phyloP scores from a whole-genome alignment of 2,888 invertebrate species.

The Notocelia uddmanniana region DNA sequence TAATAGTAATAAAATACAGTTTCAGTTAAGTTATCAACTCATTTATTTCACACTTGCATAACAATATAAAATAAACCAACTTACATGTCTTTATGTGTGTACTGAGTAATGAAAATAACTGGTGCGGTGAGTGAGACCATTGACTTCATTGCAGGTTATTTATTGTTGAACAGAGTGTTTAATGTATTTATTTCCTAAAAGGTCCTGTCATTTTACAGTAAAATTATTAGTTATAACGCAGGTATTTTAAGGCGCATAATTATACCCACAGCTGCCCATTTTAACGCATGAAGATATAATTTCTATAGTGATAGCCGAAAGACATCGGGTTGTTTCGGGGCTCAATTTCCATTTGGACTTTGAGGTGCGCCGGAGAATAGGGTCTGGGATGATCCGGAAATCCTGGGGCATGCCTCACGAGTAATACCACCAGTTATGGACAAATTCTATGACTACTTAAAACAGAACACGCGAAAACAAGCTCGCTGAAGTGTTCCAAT shows the following conservation, averaged over 20 bases:
- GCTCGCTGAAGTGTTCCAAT: conserved; percentile 9
- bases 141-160: conserved; percentile 32
- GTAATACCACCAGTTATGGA: not conserved
- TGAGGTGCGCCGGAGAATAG: not conserved
- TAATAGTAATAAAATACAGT: not conserved
- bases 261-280: not conserved
- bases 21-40: conserved; percentile 28
- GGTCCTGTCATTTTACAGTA: no score
- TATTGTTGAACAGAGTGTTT: not conserved
- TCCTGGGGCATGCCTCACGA: not conserved
- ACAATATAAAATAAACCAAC: conserved; percentile 76
- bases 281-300: not conserved
- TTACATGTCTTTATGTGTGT: conserved; percentile 51
- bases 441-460: not conserved
- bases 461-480: conserved; percentile 4
- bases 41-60: conserved; percentile 59
- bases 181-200: no score
- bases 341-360: not conserved
- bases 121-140: not conserved
- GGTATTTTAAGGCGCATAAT: no score
- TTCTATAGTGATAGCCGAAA: not conserved
- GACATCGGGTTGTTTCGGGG: not conserved
- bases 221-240: no score
- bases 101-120: conserved; percentile 17
- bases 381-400: not conserved